Conservation (phyloP, 2,888 invertebrate genomes). For the Drosophila buzzatii region DNA sequence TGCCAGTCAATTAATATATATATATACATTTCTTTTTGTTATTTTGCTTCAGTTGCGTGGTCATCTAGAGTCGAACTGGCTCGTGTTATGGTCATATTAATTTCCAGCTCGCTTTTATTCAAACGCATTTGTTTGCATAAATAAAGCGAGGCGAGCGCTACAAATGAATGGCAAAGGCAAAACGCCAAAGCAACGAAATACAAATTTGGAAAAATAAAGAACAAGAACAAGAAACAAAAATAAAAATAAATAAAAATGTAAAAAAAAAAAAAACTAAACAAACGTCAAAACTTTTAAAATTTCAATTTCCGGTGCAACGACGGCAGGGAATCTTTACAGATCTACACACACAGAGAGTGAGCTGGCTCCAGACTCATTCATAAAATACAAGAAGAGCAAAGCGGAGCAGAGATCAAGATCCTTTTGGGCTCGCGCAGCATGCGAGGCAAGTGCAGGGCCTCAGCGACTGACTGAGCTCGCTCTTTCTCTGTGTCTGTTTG, state of each 20-base stretch:
- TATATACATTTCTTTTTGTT: background rate
- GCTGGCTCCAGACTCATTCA: conserved; percentile 52
- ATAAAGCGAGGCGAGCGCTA: conserved; percentile 45
- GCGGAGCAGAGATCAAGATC: conserved; percentile 38
- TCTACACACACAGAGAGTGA: conserved; percentile 28
- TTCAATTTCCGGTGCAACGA: conserved; percentile 75
- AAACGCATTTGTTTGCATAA: conserved; percentile 77
- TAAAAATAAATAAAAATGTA: conserved; percentile 46
- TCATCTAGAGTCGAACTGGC: conserved; percentile 39
- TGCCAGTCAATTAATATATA: conserved; percentile 69
- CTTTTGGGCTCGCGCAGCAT: conserved; percentile 20
- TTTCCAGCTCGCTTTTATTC: conserved; percentile 59
- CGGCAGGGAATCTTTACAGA: conserved; percentile 44
- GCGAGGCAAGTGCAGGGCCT: conserved; percentile 39
- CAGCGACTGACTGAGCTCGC: background rate
- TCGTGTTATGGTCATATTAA: conserved; percentile 66
- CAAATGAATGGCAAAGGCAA: conserved; percentile 34
- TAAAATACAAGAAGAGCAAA: conserved; percentile 31
- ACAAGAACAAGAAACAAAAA: background rate
- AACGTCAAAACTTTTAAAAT: conserved; percentile 76
- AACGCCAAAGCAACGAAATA: conserved; percentile 23
- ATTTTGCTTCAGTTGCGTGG: conserved; percentile 22
- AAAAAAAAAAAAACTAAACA: conserved; percentile 54
- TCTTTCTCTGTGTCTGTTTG: background rate
- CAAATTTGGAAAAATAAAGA: conserved; percentile 8